phyloP scores from a whole-genome alignment of 2,113 vertebrate species.

The Xiphophorus couchianus region DNA sequence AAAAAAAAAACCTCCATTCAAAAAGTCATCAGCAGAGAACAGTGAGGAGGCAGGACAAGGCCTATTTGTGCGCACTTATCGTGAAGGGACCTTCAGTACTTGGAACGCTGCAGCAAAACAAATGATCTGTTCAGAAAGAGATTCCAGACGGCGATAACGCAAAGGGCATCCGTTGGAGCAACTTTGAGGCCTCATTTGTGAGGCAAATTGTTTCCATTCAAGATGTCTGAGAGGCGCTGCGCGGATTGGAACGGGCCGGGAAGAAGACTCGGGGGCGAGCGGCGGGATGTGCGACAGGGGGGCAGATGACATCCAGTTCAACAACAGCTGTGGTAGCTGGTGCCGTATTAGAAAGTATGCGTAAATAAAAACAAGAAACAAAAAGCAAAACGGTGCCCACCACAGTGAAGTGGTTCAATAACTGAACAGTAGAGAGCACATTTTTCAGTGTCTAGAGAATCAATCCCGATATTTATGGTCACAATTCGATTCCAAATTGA shows the following conservation, averaged over 20 bases:
- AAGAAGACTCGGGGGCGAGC: conserved; percentile 26
- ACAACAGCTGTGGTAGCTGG: no score
- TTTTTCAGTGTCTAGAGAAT: no score
- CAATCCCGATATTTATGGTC: no score
- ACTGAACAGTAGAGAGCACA: no score
- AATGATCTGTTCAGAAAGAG: conserved; percentile 67
- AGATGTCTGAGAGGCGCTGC: conserved; percentile 46
- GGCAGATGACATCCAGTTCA: conserved; percentile 26
- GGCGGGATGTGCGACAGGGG: conserved; percentile 45
- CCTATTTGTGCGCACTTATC: conserved; percentile 58
- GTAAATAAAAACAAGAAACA: no score
- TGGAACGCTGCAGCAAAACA: conserved; percentile 68
- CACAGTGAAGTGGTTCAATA: no score
- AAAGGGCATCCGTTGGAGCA: conserved; percentile 61
- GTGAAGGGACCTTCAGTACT: conserved; percentile 66
- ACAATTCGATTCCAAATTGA: no score
- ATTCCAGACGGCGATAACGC: conserved; percentile 67
- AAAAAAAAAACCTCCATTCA: conserved; percentile 14
- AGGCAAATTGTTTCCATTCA: conserved; percentile 75
- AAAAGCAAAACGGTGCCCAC: no score
- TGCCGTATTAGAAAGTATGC: no score
- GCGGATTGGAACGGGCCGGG: conserved; percentile 38
- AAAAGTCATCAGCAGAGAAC: conserved; percentile 32
- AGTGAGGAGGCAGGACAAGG: conserved; percentile 42
- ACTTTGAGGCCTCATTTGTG: conserved; percentile 67